These are phyloP conservation scores for Microctenopoma lineatum DNA, from an alignment of 2,797 vertebrate genomes.

Conservation along the genomic window DNA sequence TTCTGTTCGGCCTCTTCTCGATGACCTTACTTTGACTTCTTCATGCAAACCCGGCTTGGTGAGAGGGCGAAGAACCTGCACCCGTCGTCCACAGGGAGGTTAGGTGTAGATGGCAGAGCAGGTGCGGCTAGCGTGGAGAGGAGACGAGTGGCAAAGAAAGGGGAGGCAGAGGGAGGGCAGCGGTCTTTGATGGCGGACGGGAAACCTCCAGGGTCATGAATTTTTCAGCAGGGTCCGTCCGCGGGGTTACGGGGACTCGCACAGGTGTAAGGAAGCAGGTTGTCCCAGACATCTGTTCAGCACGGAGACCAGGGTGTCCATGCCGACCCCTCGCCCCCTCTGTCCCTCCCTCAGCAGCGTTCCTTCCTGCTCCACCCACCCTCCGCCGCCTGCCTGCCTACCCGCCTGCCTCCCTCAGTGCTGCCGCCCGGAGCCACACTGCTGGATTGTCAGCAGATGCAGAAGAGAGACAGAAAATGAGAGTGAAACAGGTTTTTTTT, in stretches of 20 bases:
- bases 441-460: slow-evolving; percentile 90
- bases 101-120: slow-evolving; percentile 43
- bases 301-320: slow-evolving; percentile 69
- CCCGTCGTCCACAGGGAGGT: slow-evolving; percentile 25
- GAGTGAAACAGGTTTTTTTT: slow-evolving; percentile 60
- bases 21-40: neutral
- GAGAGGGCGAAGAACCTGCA: slow-evolving; percentile 67
- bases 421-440: slow-evolving; percentile 81
- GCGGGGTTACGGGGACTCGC: slow-evolving; percentile 80
- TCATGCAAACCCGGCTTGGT: neutral
- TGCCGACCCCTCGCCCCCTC: slow-evolving; percentile 1
- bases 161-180: neutral
- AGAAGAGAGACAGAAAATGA: slow-evolving; percentile 74
- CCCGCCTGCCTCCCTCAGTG: slow-evolving; percentile 19
- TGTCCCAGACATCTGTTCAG: slow-evolving; percentile 90
- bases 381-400: neutral
- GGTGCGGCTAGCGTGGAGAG: slow-evolving; percentile 10
- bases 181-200: slow-evolving; percentile 85
- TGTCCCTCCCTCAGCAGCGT: slow-evolving; percentile 47
- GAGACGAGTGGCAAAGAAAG: slow-evolving; percentile 5
- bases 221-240: slow-evolving; percentile 82
- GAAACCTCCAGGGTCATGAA: slow-evolving; percentile 87
- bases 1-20: no score
- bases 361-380: slow-evolving; percentile 24
- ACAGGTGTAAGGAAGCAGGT: slow-evolving; percentile 93